Conservation (phyloP, 2,113 vertebrate genomes). For the Channa argus region DNA sequence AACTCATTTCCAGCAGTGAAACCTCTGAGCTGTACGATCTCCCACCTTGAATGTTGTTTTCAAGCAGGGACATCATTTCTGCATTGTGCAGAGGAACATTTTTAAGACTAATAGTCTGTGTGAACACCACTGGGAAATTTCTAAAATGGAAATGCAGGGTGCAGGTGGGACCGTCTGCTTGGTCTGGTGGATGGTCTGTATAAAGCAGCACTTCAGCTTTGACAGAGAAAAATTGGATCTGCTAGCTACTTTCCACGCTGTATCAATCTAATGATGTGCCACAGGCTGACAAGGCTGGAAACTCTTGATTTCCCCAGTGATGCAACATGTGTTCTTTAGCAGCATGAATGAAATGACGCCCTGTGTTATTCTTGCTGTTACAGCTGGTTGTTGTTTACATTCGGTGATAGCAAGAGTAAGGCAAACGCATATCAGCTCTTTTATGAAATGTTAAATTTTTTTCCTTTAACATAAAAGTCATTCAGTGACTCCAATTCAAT, state of each 20-base stretch:
- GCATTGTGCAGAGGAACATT: conserved; percentile 47
- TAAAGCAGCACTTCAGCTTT: conserved; percentile 37
- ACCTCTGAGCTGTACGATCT: conserved; percentile 42
- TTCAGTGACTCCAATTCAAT: too few species aligned
- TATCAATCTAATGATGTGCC: conserved; percentile 65
- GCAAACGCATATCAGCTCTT: not conserved
- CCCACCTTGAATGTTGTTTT: conserved; percentile 58
- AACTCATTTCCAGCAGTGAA: conserved; percentile 29
- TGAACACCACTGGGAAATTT: conserved; percentile 70
- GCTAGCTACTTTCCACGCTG: conserved; percentile 37
- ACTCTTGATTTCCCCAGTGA: conserved; percentile 69
- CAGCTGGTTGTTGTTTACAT: conserved; percentile 8
- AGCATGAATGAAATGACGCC: conserved; percentile 31
- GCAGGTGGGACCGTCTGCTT: conserved; percentile 39
- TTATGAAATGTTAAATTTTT: not conserved
- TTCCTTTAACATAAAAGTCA: too few species aligned
- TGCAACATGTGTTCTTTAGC: conserved; percentile 35
- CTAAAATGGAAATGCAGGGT: conserved; percentile 45
- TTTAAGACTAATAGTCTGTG: conserved; percentile 58
- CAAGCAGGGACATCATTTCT: conserved; percentile 32
- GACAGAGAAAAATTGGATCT: conserved; percentile 29
- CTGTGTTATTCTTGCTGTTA: conserved; percentile 26
- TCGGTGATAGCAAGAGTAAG: not conserved
- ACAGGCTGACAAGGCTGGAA: conserved; percentile 53
- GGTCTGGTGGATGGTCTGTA: conserved; percentile 30